Base-by-base conservation (phyloP, 2,888 invertebrate genomes). In the Oligia fasciuncula region DNA sequence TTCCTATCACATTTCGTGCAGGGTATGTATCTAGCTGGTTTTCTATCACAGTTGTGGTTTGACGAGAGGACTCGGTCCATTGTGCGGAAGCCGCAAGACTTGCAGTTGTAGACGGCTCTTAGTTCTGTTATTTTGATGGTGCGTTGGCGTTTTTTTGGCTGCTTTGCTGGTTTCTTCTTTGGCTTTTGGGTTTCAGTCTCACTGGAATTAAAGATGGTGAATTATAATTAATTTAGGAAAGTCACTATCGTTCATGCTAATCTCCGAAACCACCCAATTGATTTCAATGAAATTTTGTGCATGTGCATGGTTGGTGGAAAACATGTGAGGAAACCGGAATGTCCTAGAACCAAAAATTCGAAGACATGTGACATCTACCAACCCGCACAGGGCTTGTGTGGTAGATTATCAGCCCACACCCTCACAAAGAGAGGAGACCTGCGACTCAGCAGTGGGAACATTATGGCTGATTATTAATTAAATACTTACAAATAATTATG, bases 401-500 rank as follows among this genome's bases (percentile, higher is more conserved):
- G 51, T 13, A 14, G 51, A 51, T 51, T 51, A 51, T 40, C 4
- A 14, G 54, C 6, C 19, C 54, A 6, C 0, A 17, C 6, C 0
- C 54, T 19, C 19, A 19, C 17, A 19, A 51, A 17, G 54, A 6
- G 54, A 51, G 13, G 46, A 49, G 13, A 13, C 13, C 13, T 49
- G 49, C 0, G 49, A 13, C 46, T 13, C 13, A 49, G 13, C 17
- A 19, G 5, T 54, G 54, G 17, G 0, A 51, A 51, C 5, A 51
- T 5, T 17, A 51, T 11, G 46, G 17, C 54, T 54, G 54, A 9
- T 29, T 9, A 46, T 14, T 14, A 17, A 23, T 17, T 11, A 23
- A 57, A 60, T 74, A 88, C 89, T 81, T 76, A 88, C 88, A 73
- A 77, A 73, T 88, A 88, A 60, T 85, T 82, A 69, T 88, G 89